Evolutionary conservation across 2,797 vertebrate species (phyloP), one percentile per base, ranked within the genome.

Genomic region (Lerista edwardsae): DNA sequence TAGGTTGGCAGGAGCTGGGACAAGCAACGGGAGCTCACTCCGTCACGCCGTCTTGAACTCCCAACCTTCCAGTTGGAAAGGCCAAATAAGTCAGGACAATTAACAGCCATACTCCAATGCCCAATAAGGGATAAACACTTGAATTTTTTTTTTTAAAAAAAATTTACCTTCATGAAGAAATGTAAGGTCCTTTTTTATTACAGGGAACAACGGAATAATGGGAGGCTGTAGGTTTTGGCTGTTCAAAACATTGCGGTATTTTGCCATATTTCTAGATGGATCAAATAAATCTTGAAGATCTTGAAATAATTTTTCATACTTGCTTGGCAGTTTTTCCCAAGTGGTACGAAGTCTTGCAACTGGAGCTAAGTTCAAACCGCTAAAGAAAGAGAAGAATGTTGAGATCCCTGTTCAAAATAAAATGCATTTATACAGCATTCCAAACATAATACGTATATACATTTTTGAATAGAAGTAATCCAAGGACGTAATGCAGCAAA

Each of bases 101-200:
- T 51, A 27, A 25, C 0, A 5, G 3, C 25, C 23, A 47, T 51
- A 41, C 29, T 44, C 64, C 41, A 14, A 41, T n/a, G n/a, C 10
- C 17, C 21, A 67, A 55, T 4, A 62, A 51, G 44, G 44, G 34
- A 15, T 67, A 59, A 82, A 44, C 64, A 79, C 62, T 17, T 21
- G 1, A 89, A 0, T 84, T 82, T 29, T 29, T 55, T 71, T 69
- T 69, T 44, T 44, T 44, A 4, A 6, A 51, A 7, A 78, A 51
- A 7, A 78, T 84, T 95, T 96, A 99, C 99, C 98, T 97, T 99
- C 98, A 11, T 99, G 99, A 79, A 99, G 96, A 93, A 99, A 99
- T 0, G 99, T 99, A 86, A 99, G 98, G 93, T 99, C 99, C 94
- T 99, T 99, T 96, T 99, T 99, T 94, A 99, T 99, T 92, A 99